Conservation (phyloP, 2,888 invertebrate species). For the Trissonchulus latispiculum region DNA sequence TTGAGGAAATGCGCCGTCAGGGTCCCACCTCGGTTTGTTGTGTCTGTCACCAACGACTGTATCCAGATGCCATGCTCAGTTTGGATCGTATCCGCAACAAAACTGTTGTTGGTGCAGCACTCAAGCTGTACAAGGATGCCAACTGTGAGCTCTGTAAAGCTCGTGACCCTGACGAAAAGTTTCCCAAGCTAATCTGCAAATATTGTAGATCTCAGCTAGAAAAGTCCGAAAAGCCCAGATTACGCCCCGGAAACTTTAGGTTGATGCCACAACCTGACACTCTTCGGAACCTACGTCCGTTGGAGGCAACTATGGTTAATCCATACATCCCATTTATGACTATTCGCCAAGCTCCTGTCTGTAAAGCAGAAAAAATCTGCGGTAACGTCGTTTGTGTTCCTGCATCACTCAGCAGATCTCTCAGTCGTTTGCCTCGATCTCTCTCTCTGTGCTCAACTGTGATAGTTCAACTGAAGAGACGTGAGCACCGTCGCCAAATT, state of each 20-base stretch:
- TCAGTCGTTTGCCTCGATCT: background rate
- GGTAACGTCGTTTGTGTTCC: background rate
- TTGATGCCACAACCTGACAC: background rate
- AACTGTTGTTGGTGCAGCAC: too few species aligned
- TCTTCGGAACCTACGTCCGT: background rate
- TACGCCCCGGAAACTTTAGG: background rate
- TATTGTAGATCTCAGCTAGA: background rate
- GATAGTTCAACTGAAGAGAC: background rate
- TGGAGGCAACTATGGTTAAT: background rate
- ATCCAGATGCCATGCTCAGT: background rate
- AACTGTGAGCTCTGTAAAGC: background rate
- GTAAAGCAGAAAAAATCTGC: background rate
- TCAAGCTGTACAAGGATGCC: too few species aligned
- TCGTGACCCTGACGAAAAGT: background rate
- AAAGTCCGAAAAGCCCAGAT: background rate
- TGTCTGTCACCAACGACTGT: background rate
- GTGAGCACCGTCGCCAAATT: background rate
- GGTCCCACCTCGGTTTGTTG: background rate
- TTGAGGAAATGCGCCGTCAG: background rate
- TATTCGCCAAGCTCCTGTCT: background rate
- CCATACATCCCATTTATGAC: background rate
- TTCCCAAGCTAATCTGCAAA: background rate
- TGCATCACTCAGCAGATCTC: background rate
- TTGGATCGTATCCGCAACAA: background rate
- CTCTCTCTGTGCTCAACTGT: background rate